A percentile compares a stretch with the other conserved stretches of the same genome.
Conservation (phyloP, 2,113 vertebrate genomes). For the Aptenodytes forsteri region DNA sequence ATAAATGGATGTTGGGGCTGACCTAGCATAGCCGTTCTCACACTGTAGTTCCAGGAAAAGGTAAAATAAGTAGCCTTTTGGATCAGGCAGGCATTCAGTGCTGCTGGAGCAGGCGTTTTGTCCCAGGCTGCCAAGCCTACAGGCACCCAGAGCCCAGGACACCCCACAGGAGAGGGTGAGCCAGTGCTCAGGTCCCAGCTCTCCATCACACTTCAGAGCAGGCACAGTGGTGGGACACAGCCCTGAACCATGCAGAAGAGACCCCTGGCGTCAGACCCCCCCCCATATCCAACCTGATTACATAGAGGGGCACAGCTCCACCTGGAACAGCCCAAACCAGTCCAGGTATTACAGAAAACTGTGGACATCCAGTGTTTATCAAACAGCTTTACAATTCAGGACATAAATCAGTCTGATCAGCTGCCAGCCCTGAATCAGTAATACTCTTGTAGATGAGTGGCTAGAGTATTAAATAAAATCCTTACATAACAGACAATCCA, state of each 20-base stretch:
- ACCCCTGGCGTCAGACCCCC: background rate
- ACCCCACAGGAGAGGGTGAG: accelerated
- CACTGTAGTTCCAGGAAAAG: background rate
- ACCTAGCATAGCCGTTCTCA: background rate
- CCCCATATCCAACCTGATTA: background rate
- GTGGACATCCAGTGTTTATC: background rate
- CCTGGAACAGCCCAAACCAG: background rate
- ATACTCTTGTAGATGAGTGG: conserved; percentile 39
- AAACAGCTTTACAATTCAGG: background rate
- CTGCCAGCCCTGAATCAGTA: conserved; percentile 52
- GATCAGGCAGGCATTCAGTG: background rate
- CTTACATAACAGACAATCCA: conserved; percentile 40
- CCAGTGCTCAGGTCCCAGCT: background rate
- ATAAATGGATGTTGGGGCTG: background rate
- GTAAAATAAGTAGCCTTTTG: background rate
- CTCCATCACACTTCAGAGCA: background rate
- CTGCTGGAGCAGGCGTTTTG: background rate
- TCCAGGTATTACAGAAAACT: background rate
- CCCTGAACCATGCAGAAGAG: background rate
- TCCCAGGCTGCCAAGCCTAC: background rate
- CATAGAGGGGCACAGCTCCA: background rate
- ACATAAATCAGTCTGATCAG: conserved; percentile 5
- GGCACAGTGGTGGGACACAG: background rate
- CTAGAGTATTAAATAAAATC: conserved; percentile 43
- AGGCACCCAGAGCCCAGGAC: background rate